phyloP scores from a whole-genome alignment of 2,113 vertebrate genomes.

The Mionectes macconnelli region DNA sequence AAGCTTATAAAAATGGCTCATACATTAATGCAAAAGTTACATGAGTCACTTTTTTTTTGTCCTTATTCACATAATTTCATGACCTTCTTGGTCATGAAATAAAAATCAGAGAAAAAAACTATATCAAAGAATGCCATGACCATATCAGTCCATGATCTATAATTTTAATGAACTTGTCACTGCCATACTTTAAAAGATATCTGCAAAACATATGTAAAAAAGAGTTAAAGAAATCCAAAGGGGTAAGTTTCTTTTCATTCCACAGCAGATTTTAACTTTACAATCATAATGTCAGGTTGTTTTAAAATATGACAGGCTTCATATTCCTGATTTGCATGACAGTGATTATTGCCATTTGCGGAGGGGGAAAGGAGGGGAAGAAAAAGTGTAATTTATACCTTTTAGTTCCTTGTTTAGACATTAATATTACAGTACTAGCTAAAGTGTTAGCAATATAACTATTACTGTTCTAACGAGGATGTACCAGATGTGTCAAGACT shows the following conservation, averaged over 20 bases:
- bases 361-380: no score
- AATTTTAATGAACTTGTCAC: not conserved
- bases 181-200: not conserved
- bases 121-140: not conserved
- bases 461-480: not conserved
- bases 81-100: not conserved
- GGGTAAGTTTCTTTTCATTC: not conserved
- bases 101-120: not conserved
- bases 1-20: not conserved
- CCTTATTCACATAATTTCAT: not conserved
- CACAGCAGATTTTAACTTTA: not conserved
- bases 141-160: accelerated
- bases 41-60: not conserved
- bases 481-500: not conserved
- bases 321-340: not conserved
- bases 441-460: not conserved
- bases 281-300: accelerated
- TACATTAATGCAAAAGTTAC: not conserved
- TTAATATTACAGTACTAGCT: not conserved
- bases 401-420: not conserved
- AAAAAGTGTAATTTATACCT: not conserved
- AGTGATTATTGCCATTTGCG: not conserved
- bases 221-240: not conserved
- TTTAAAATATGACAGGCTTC: accelerated
- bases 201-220: not conserved